Conservation (phyloP, 2,113 vertebrate genomes). For the Corapipo altera region DNA sequence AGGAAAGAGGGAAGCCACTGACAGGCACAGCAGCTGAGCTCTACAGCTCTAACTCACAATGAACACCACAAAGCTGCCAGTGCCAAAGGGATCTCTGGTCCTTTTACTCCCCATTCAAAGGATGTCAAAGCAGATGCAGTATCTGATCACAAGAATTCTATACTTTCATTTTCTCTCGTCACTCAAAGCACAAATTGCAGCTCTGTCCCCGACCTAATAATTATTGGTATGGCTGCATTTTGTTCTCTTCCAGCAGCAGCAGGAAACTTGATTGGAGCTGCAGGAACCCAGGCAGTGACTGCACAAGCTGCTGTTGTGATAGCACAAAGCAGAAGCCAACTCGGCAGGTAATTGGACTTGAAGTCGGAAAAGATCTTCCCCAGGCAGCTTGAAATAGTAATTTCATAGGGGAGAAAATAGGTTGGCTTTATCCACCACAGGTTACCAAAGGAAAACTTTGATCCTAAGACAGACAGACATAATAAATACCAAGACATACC, state of each 20-base stretch:
- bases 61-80: neutral
- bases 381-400: neutral
- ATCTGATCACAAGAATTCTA: conserved; percentile 1
- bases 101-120: neutral
- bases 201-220: conserved; percentile 24
- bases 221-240: conserved; percentile 22
- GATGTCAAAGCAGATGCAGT: neutral
- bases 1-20: conserved; percentile 1
- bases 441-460: neutral
- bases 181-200: conserved; percentile 47
- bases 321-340: conserved; percentile 45
- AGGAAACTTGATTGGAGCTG: conserved; percentile 34
- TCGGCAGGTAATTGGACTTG: conserved; percentile 18
- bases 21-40: conserved; percentile 8
- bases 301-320: conserved; percentile 29
- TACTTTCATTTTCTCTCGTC: conserved; percentile 5
- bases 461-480: neutral
- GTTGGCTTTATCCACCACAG: neutral
- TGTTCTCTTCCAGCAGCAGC: conserved; percentile 44
- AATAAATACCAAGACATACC: neutral
- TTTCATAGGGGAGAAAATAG: neutral
- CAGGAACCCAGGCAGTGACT: conserved; percentile 40
- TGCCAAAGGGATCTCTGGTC: neutral
- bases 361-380: conserved; percentile 11
- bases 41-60: neutral